A percentile compares a stretch with the other conserved stretches of the same genome.
These are phyloP conservation scores for Notiomystis cincta DNA, from an alignment of 2,113 vertebrate species.

Conservation along the genomic window DNA sequence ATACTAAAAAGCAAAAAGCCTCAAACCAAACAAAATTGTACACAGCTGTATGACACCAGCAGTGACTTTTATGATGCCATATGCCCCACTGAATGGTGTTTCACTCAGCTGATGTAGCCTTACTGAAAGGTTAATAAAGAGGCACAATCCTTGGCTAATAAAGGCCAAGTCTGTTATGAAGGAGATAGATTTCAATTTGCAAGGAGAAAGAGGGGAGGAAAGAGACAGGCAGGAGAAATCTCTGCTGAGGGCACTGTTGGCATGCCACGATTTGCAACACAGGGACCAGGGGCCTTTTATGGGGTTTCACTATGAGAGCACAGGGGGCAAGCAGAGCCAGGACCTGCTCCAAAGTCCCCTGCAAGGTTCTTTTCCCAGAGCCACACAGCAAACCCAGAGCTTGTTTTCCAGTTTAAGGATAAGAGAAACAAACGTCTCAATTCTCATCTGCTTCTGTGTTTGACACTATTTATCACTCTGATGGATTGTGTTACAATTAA, in stretches of 20 bases:
- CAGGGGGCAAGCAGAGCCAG: neutral
- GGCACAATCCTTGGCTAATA: neutral
- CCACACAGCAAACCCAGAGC: neutral
- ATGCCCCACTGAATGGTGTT: neutral
- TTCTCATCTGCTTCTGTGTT: neutral
- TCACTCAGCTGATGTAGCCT: neutral
- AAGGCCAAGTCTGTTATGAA: neutral
- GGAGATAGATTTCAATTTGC: neutral
- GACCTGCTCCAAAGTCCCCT: neutral
- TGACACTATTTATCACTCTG: neutral
- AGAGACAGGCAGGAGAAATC: neutral
- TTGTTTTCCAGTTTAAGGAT: neutral
- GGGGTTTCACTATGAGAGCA: neutral
- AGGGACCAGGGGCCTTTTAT: neutral
- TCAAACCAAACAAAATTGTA: neutral
- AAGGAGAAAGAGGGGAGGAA: neutral
- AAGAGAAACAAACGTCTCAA: neutral
- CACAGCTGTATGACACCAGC: slow-evolving; percentile 3
- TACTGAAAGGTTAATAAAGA: slow-evolving; percentile 30
- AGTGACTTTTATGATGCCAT: neutral
- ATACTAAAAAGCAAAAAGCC: neutral
- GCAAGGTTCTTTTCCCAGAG: neutral
- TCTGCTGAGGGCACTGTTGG: neutral
- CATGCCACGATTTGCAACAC: neutral
- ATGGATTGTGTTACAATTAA: neutral